Evolutionary conservation across 2,113 vertebrate genomes (phyloP).

Genomic region (Anhinga rufa): DNA sequence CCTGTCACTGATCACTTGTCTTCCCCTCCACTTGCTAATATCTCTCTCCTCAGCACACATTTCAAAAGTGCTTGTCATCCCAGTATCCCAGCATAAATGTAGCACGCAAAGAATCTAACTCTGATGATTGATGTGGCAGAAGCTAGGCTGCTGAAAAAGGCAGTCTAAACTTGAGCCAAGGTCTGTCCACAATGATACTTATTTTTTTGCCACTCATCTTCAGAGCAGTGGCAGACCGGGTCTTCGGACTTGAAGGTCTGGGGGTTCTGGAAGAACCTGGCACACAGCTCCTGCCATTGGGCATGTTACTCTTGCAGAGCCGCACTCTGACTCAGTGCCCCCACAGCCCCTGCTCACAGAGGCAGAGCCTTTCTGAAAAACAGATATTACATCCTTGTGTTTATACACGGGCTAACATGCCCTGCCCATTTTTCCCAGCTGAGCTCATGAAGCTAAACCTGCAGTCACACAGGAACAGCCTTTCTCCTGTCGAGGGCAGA

Average conservation of each 20-base stretch:
- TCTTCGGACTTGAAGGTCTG: neutral
- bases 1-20: neutral
- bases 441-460: neutral
- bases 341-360: accelerated
- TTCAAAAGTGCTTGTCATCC: neutral
- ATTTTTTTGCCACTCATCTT: neutral
- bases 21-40: neutral
- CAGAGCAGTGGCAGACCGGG: accelerated
- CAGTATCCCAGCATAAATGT: neutral
- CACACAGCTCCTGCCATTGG: neutral
- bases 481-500: neutral
- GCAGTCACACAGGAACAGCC: neutral
- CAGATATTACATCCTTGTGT: neutral
- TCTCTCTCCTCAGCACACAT: neutral
- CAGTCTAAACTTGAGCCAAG: neutral
- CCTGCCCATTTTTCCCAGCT: neutral
- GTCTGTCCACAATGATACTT: neutral
- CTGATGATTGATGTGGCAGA: accelerated
- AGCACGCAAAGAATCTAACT: neutral
- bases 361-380: neutral
- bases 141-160: neutral
- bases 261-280: neutral
- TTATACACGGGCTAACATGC: accelerated
- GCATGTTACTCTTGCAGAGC: neutral
- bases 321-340: neutral